Evolutionary conservation across 2,888 invertebrate genomes (phyloP).

Genomic region (Cosmia pyralina): DNA sequence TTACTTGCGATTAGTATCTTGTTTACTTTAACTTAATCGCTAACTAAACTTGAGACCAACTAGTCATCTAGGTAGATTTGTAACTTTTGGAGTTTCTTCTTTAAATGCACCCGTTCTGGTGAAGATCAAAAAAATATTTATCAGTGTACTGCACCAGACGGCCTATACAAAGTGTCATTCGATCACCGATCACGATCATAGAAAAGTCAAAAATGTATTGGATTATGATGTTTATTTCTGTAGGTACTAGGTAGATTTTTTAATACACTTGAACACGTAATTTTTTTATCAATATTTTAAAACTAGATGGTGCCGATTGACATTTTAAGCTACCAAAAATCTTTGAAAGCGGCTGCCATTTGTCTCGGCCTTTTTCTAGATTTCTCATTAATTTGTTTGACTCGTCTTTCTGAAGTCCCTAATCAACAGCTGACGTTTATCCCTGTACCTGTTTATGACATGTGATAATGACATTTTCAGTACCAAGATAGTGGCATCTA

Average conservation of each 20-base stretch:
- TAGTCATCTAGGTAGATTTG: background rate
- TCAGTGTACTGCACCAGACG: background rate
- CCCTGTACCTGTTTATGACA: background rate
- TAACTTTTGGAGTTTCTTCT: background rate
- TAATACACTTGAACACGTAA: background rate
- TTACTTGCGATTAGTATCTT: background rate
- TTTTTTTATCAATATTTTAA: background rate
- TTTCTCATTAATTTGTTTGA: background rate
- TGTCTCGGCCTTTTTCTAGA: background rate
- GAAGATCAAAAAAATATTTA: background rate
- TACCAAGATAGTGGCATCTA: background rate
- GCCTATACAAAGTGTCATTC: background rate
- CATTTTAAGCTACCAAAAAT: background rate
- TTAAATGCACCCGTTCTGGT: background rate
- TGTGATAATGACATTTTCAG: background rate
- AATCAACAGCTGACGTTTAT: background rate
- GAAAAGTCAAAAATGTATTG: background rate
- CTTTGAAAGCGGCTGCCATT: background rate
- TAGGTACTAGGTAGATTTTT: background rate
- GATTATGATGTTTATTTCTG: background rate
- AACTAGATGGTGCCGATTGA: background rate
- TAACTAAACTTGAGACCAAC: background rate
- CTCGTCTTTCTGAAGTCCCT: background rate
- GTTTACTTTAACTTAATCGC: constrained; percentile 1
- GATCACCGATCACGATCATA: background rate